phyloP scores from a whole-genome alignment of 2,797 vertebrate species.

The Mus minutoides region DNA sequence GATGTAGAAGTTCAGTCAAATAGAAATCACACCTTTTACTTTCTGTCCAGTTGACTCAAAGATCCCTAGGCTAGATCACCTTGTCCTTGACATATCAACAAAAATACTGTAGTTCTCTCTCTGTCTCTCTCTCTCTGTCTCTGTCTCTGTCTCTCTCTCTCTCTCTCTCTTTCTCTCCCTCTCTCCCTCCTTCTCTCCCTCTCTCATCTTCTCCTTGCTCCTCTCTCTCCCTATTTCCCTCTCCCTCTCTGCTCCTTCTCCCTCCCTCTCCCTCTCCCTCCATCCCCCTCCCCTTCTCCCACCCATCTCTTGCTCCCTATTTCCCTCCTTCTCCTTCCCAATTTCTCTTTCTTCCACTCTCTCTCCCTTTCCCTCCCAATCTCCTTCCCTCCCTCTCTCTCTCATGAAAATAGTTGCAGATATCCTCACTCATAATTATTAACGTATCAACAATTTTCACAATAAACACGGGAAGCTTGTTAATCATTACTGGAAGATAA shows the following conservation, averaged over 20 bases:
- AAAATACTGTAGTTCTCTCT: background rate
- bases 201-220: background rate
- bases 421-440: background rate
- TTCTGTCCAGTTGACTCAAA: background rate
- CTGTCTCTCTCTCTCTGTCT: background rate
- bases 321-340: too few species aligned
- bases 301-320: too few species aligned
- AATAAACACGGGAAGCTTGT: background rate
- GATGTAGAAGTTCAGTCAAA: background rate
- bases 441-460: background rate
- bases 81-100: background rate
- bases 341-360: background rate
- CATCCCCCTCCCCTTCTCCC: too few species aligned
- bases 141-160: background rate
- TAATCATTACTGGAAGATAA: background rate
- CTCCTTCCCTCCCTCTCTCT: rapidly evolving
- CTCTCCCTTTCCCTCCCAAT: background rate
- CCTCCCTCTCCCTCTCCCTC: background rate
- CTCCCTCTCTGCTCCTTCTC: too few species aligned
- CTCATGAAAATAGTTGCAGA: background rate
- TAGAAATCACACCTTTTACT: background rate
- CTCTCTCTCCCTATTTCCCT: background rate
- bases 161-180: background rate
- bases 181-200: background rate
- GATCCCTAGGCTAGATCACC: background rate